These are phyloP conservation scores for Andrena bicolor DNA, from an alignment of 2,888 invertebrate species.

Conservation along the genomic window DNA sequence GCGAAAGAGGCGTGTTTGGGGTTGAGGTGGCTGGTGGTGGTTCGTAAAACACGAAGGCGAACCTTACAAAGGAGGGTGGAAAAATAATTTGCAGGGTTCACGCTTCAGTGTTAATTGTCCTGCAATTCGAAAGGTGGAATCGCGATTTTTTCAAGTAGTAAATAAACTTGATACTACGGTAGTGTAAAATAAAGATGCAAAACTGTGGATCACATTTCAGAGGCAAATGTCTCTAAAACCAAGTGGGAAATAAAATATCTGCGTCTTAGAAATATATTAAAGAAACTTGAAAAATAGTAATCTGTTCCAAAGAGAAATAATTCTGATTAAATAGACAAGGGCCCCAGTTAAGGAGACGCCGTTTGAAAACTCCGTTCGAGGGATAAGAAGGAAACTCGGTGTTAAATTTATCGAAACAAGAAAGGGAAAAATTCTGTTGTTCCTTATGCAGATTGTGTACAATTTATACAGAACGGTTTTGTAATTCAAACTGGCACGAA, in stretches of 20 bases:
- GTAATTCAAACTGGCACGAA: constrained; percentile 38
- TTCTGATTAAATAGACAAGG: not conserved
- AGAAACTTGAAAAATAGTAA: no score
- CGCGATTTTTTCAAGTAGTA: not conserved
- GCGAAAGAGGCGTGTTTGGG: not conserved
- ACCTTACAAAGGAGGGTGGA: not conserved
- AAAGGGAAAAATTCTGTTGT: constrained; percentile 18
- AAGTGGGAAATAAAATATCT: no score
- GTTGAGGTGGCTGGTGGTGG: constrained; percentile 15
- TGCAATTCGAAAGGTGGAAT: not conserved
- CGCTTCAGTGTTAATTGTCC: not conserved
- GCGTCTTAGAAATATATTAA: no score
- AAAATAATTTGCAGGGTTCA: not conserved
- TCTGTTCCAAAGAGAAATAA: no score
- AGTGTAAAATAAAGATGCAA: no score
- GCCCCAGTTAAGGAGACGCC: not conserved
- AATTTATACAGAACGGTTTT: constrained; percentile 32
- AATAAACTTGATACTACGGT: no score
- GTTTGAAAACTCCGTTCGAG: not conserved
- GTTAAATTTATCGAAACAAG: constrained; percentile 32
- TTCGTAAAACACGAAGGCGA: constrained; percentile 14
- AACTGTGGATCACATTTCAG: no score
- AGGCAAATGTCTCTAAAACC: no score
- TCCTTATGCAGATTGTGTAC: constrained; percentile 47
- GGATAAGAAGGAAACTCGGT: not conserved